Evolutionary conservation across 2,888 invertebrate species (phyloP).

Genomic region (Phortica magna): DNA sequence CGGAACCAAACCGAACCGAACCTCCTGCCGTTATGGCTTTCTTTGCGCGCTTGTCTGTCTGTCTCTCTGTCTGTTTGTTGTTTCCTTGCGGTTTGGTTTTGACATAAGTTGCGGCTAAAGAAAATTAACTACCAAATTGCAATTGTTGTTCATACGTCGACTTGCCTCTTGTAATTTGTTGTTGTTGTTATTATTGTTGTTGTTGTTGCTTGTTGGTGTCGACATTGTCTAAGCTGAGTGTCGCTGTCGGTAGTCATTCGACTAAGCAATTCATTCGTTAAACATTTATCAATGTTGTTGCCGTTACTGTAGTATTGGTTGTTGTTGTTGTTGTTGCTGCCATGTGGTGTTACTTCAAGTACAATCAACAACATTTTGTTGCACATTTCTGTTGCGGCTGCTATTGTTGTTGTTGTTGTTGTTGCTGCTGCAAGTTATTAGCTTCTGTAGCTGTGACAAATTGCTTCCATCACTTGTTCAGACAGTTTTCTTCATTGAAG

Average conservation of each 20-base stretch:
- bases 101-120: slow-evolving; percentile 28
- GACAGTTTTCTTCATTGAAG: slow-evolving; percentile 7
- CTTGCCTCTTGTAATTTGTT: slow-evolving; percentile 4
- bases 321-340: slow-evolving; percentile 12
- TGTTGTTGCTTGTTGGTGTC: slow-evolving; percentile 1
- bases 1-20: too few relatives aligned
- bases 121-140: slow-evolving; percentile 36
- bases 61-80: slow-evolving; percentile 21
- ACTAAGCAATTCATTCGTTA: neutral
- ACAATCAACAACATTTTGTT: slow-evolving; percentile 15
- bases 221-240: slow-evolving; percentile 15
- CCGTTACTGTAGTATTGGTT: slow-evolving; percentile 1
- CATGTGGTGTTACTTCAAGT: slow-evolving; percentile 10
- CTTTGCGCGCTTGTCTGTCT: neutral
- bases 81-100: slow-evolving; percentile 20
- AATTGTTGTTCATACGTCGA: slow-evolving; percentile 21
- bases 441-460: slow-evolving; percentile 31
- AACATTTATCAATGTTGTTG: slow-evolving; percentile 7
- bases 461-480: slow-evolving; percentile 27
- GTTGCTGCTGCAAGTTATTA: slow-evolving; percentile 14
- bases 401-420: too few relatives aligned
- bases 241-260: slow-evolving; percentile 12
- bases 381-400: slow-evolving; percentile 10
- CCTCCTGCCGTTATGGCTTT: too few relatives aligned
- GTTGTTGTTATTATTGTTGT: neutral